These are phyloP conservation scores for Arion vulgaris DNA, from an alignment of 1,140 invertebrate species.

Conservation along the genomic window DNA sequence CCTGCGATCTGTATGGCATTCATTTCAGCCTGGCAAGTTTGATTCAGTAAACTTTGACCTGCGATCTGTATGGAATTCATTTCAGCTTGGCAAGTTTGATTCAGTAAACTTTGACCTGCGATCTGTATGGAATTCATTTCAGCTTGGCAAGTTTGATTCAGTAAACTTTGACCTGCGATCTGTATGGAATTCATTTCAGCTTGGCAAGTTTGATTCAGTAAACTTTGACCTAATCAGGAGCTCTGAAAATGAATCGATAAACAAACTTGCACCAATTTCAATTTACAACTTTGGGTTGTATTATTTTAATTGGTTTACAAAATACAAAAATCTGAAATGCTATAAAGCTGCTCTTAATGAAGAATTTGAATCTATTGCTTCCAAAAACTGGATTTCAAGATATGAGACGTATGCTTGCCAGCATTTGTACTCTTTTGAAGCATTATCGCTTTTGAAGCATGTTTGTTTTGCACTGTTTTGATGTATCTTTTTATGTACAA, in stretches of 20 bases:
- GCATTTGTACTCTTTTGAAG: too few relatives aligned
- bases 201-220: background rate
- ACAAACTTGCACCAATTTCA: background rate
- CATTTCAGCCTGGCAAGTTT: background rate
- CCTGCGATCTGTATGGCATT: background rate
- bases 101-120: background rate
- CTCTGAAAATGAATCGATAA: background rate
- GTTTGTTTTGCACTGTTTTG: too few relatives aligned
- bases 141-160: background rate
- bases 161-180: too few relatives aligned
- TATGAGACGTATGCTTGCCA: too few relatives aligned
- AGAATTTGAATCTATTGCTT: too few relatives aligned
- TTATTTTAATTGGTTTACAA: too few relatives aligned
- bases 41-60: background rate
- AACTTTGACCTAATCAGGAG: background rate
- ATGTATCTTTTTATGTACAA: too few relatives aligned
- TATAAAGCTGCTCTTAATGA: too few relatives aligned
- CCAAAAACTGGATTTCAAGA: too few relatives aligned
- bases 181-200: background rate
- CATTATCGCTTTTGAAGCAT: too few relatives aligned
- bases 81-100: background rate
- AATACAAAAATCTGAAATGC: too few relatives aligned
- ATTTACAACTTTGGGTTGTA: too few relatives aligned
- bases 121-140: background rate
- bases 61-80: background rate